Base-by-base conservation (phyloP, 2,888 invertebrate genomes). In the Drosophila rellima region DNA sequence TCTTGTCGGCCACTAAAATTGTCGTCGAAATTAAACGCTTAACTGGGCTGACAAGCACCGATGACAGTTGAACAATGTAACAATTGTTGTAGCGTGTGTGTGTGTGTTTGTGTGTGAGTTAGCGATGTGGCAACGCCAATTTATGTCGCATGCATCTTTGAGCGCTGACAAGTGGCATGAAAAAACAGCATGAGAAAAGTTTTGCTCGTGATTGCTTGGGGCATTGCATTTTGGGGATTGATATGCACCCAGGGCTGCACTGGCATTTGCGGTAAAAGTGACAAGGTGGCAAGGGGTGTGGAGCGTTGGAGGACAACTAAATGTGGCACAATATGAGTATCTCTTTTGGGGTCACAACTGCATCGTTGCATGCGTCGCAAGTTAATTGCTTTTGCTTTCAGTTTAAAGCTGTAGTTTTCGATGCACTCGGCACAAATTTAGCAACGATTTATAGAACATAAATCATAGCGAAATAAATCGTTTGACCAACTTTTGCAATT, bases 1-100 rank as follows among this genome's bases (percentile, higher is more conserved):
- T 40, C 33, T 70, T 56, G 70, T 61, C 57, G 66, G 66, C 74
- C 70, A 82, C 88, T 79, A 75, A 83, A 83, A 82, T 82, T 76
- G 88, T 85, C 88, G 85, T 72, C 74, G 73, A 87, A 83, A 84
- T 87, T 87, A 83, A 82, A 82, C 81, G 87, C 76, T 83, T 76
- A 81, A 73, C 70, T 82, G 73, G 61, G 69, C 67, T 78, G 83
- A 83, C 71, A 78, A 74, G 70, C 74, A 70, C 47, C 73, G 66
- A 71, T 59, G 87, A 83, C 84, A 87, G 82, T 87, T 82, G 79
- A 87, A 87, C 82, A 82, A 82, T 83, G 64, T 64, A 70, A 63
- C 66, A 73, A 69, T 56, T 69, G 65, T 56, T 62, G 65, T 23
- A 40, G 31, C 39, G 48, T 47, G 18, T 13, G 29, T 26, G 17